phyloP scores from a whole-genome alignment of 2,888 invertebrate species.

The Tetragnatha montana region DNA sequence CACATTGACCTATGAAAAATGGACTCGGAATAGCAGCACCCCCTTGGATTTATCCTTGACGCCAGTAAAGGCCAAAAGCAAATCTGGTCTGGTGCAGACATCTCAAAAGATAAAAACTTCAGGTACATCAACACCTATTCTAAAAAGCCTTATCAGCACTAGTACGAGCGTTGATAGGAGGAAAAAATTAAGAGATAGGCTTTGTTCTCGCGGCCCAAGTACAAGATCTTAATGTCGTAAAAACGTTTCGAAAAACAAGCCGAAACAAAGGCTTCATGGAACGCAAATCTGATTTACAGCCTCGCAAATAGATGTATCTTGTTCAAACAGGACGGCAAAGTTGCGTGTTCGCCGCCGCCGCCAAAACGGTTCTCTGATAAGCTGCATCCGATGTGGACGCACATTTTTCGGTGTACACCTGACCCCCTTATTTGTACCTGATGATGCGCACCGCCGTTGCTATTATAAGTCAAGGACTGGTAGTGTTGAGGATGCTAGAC shows the following conservation, averaged over 20 bases:
- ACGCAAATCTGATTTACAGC: constrained; percentile 67
- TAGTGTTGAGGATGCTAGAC: no score
- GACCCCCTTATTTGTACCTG: constrained; percentile 52
- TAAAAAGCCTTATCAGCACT: constrained; percentile 8
- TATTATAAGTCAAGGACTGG: constrained; percentile 8
- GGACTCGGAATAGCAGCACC: no score
- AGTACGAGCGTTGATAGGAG: constrained; percentile 43
- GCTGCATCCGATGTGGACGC: constrained; percentile 50
- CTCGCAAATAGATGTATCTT: constrained; percentile 68
- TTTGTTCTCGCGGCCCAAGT: constrained; percentile 63
- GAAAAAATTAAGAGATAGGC: constrained; percentile 63
- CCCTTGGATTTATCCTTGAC: no score
- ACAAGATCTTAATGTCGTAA: constrained; percentile 66
- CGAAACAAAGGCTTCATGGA: constrained; percentile 48
- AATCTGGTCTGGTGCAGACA: background rate
- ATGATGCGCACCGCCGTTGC: constrained; percentile 34
- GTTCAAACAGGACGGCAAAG: constrained; percentile 62
- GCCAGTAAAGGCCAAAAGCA: no score
- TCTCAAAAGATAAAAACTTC: background rate
- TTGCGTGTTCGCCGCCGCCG: constrained; percentile 43
- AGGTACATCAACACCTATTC: background rate
- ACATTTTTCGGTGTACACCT: constrained; percentile 44
- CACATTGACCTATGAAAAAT: no score
- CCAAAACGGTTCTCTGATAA: constrained; percentile 65
- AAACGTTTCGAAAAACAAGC: constrained; percentile 68